Base-by-base conservation (phyloP, 2,113 vertebrate genomes). In the Etheostoma spectabile region DNA sequence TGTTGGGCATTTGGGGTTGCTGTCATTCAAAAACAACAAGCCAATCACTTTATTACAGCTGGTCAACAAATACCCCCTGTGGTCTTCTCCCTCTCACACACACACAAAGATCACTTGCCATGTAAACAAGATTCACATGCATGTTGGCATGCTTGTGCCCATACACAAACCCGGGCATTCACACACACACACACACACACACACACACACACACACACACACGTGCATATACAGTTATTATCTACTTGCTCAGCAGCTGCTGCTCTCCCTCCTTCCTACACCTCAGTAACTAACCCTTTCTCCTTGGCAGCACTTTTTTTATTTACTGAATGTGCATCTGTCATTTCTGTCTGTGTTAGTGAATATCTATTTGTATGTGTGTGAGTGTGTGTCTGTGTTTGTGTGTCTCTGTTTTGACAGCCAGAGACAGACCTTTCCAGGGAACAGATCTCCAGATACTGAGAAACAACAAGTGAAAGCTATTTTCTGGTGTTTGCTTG, bases 361-460 rank as follows among this genome's bases (percentile, higher is more conserved):
- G 67, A 77, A 74, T 68, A 62, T 77, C 62, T 72, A 11, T 77
- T 24, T 49, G 66, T 59, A 27, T 52, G 42, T 70, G 71, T 81
- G 49, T 24, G 27, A 30, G 64, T 61, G 56, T 21, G 19, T 51
- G 62, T 80, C 1, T 61, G 21, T 35, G 53, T 82, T 74, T 69
- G 66, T 68, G 57, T 80, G 56, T 65, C n/a, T 86, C 22, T 72
- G 45, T 86, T 83, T 86, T 88, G 87, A 90, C 71, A 84, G 80
- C 63, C 79, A 87, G 70, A 87, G 73, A 89, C 85, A 70, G 62
- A 63, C 51, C 64, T 83, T 88, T 80, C 74, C 74, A 59, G 61
- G 75, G 82, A 87, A 86, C 79, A 79, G 87, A 88, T 93, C 91
- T 90, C 92, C 63, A 85, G 88, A 91, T 93, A 91, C 85, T 61